Base-by-base conservation (phyloP, 1,140 invertebrate genomes). In the Eciton burchellii region DNA sequence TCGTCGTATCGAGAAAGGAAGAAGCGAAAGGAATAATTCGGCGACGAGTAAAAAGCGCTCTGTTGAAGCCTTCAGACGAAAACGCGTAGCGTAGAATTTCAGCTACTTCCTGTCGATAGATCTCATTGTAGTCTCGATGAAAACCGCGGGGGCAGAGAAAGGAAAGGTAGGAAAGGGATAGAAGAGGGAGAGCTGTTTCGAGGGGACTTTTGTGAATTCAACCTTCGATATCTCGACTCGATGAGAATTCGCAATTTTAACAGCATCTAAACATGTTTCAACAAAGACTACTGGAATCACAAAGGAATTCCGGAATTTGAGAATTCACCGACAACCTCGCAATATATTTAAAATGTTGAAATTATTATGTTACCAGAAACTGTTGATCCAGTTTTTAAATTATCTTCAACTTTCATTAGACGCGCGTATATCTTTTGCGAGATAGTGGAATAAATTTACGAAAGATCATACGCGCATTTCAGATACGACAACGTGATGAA, bases 21-120 rank as follows among this genome's bases (percentile, higher is more conserved):
- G 8, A 81, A n/a, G 35, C 21, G 41, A 74, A 6, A 43, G 43
- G n/a, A 57, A 29, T 16, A 41, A 65, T 43, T 54, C 21, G 35
- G 26, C 11, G 16, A 65, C 1, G 24, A 63, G 16, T 47, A 24
- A 62, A 73, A 60, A 35, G 12, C 57, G 35, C n/a, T n/a, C n/a
- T n/a, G n/a, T 16, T 59, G 74, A 85, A 82, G 84, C 81, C 89
- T 87, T 83, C 81, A 73, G 73, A 45, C 56, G 71, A 86, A 84
- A 76, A 57, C 68, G 79, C 68, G 84, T n/a, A n/a, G 88, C 88
- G 82, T 90, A 76, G 82, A 89, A 86, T 90, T 90, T 89, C 88
- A 89, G 70, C 81, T 88, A 89, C 82, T 90, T 90, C 89, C 89
- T 85, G 88, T 57, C 81, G 68, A 52, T 54, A 52, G 65, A 71